phyloP scores from a whole-genome alignment of 2,797 vertebrate species.

The Peromyscus nudipes region DNA sequence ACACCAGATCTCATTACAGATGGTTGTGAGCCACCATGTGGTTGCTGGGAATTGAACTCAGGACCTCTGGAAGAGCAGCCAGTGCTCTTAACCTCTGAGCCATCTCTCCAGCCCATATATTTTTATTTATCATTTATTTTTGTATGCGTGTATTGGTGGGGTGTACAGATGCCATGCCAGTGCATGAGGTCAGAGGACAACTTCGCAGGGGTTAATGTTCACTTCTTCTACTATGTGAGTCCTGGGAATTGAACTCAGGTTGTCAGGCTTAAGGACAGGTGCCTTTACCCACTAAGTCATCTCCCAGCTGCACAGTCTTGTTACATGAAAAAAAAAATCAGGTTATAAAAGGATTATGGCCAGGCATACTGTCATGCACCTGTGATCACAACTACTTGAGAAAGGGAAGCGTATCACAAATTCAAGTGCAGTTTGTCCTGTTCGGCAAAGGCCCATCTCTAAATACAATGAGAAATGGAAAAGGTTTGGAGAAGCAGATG shows the following conservation, averaged over 20 bases:
- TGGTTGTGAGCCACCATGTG: too few species aligned
- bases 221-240: background rate
- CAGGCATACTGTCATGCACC: too few species aligned
- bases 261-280: background rate
- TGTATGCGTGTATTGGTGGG: background rate
- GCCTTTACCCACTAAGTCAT: background rate
- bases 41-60: too few species aligned
- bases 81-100: too few species aligned
- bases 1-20: too few species aligned
- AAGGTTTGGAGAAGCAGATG: too few species aligned
- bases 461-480: background rate
- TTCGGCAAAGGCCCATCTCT: background rate
- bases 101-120: too few species aligned
- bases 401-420: background rate
- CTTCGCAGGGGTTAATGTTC: too few species aligned
- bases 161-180: background rate
- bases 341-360: background rate
- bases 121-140: background rate
- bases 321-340: background rate
- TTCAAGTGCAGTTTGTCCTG: background rate
- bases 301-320: background rate
- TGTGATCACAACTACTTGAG: background rate
- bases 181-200: background rate
- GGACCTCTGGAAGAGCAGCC: too few species aligned
- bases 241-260: background rate